These are phyloP conservation scores for Thripadectes ignobilis DNA, from an alignment of 2,797 vertebrate species.

Conservation along the genomic window DNA sequence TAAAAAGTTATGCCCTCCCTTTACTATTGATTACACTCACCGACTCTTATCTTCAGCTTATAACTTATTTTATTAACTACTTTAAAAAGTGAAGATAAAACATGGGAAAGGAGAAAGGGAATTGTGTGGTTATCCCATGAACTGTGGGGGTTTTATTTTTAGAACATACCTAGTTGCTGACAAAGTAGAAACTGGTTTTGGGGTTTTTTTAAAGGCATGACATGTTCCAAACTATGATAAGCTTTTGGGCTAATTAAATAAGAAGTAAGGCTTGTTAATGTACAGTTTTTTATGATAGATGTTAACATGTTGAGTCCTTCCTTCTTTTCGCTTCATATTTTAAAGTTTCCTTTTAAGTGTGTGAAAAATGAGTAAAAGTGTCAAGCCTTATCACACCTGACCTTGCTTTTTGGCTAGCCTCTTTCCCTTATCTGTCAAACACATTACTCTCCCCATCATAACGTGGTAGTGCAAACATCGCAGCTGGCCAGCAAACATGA, in stretches of 20 bases:
- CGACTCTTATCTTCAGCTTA: conserved; percentile 19
- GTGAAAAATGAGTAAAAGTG: conserved; percentile 78
- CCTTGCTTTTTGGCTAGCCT: conserved; percentile 77
- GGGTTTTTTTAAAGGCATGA: background rate
- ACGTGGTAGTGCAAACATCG: conserved; percentile 78
- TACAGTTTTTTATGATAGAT: conserved; percentile 48
- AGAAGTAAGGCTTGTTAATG: conserved; percentile 59
- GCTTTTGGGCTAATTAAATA: conserved; percentile 66
- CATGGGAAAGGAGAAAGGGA: background rate
- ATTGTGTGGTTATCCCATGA: conserved; percentile 29
- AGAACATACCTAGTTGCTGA: background rate
- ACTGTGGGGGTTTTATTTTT: background rate
- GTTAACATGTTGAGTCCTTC: conserved; percentile 14
- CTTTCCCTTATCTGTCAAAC: conserved; percentile 80
- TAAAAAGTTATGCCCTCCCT: background rate
- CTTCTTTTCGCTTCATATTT: conserved; percentile 63
- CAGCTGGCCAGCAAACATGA: conserved; percentile 75
- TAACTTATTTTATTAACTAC: conserved; percentile 5
- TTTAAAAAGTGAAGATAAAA: conserved; percentile 22
- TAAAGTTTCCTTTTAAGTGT: conserved; percentile 76
- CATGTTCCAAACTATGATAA: conserved; percentile 67
- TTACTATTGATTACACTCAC: background rate
- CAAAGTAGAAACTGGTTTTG: background rate
- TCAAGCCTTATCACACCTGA: conserved; percentile 78
- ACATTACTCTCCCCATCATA: conserved; percentile 83